Evolutionary conservation across 2,888 invertebrate genomes (phyloP), one percentile per base, ranked within the genome.

Genomic region (Terebella lapidaria): DNA sequence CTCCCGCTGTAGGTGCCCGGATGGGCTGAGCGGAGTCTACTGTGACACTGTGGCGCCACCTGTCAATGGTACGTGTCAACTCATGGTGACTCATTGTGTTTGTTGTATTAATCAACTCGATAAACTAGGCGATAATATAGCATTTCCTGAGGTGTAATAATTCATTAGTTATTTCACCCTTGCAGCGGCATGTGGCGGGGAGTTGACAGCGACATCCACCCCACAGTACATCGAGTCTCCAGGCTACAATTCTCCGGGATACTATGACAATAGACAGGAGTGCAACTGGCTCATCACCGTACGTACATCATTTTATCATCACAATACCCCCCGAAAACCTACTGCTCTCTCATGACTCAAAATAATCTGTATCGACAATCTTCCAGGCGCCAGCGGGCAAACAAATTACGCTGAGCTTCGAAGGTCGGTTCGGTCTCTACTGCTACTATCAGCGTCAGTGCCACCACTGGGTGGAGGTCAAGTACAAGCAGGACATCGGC

Each of bases 1-100:
- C 61, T 61, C 67, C 49, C 54, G 63, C 25, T 77, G 77, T 61
- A 63, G 72, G 4, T 77, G 77, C 60, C 71, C 76, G 0, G 74
- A 74, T 20, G 77, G 77, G 1, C 64, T 75, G 28, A 57, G 65
- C 3, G 76, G 76, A n/a, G 58, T 59, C 3, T 65, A 60, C 54
- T 77, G 77, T 62, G 65, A 74, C 28, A 49, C 51, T 1, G 64
- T 71, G 47, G 72, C 71, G 24, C 69, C 69, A 22, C 20, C 62
- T 54, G 55, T 25, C 10, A 25, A 46, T n/a, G 56, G 61, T 64
- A 28, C 35, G 53, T 49, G 3, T 20, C 24, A 27, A 3, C 30
- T 18, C 24, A 15, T 18, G 35, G 10, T 15, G 35, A 10, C 18
- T 10, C 18, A 35, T 35, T 10, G 27, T 10, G n/a, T 4, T 51